Evolutionary conservation across 2,113 vertebrate genomes (phyloP).

Genomic region (Archocentrus centrarchus): DNA sequence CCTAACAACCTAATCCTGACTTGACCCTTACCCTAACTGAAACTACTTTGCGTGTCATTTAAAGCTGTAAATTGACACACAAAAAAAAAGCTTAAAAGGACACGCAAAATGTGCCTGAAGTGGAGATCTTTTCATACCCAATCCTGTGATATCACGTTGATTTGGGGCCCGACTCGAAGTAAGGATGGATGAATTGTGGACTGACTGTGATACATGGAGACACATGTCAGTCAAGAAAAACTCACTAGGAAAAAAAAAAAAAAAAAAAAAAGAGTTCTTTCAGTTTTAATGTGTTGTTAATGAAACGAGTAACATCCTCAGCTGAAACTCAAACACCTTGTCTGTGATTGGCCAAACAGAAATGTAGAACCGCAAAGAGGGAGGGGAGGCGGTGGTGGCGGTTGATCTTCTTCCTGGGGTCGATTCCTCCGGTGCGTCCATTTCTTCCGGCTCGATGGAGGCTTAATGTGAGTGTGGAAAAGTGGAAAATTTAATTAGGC

Average conservation of each 20-base stretch:
- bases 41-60: constrained; percentile 1
- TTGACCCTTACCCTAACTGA: neutral
- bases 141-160: neutral
- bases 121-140: neutral
- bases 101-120: neutral
- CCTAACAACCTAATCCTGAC: neutral
- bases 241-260: neutral
- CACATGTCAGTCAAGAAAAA: neutral
- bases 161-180: neutral
- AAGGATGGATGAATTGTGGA: neutral
- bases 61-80: neutral
- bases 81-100: neutral
- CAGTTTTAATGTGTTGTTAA: neutral
- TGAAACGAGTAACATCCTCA: neutral
- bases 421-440: constrained; percentile 69
- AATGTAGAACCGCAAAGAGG: neutral
- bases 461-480: constrained; percentile 83
- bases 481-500: constrained; percentile 87
- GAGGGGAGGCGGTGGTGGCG: neutral
- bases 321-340: neutral
- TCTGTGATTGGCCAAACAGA: constrained; percentile 21
- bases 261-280: neutral
- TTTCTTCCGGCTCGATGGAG: constrained; percentile 79
- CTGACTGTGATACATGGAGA: neutral
- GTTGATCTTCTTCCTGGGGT: constrained; percentile 66